Conservation (phyloP, 2,888 invertebrate genomes). For the Athalia cordata region DNA sequence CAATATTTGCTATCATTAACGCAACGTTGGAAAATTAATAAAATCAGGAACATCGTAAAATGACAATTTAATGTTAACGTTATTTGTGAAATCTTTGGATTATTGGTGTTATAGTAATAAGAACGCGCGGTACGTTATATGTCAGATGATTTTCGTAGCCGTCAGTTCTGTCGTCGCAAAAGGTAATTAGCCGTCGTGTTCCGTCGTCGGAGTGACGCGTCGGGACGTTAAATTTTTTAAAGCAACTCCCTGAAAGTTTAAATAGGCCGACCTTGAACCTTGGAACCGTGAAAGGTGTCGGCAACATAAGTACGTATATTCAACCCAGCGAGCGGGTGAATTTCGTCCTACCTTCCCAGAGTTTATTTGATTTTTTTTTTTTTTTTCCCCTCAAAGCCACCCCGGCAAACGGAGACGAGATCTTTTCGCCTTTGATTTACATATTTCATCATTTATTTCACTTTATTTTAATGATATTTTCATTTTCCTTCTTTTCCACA, state of each 20-base stretch:
- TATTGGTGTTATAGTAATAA: no score
- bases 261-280: constrained; percentile 13
- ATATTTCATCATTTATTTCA: constrained; percentile 36
- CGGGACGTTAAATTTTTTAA: constrained; percentile 28
- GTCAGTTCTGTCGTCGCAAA: neutral
- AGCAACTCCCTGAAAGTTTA: constrained; percentile 13
- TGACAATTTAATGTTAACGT: no score
- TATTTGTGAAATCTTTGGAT: no score
- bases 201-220: neutral
- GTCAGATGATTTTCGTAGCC: neutral
- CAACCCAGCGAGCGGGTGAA: constrained; percentile 8
- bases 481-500: neutral
- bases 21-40: no score
- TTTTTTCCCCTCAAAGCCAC: neutral
- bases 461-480: constrained; percentile 27
- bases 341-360: neutral
- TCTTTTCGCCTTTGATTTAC: constrained; percentile 27
- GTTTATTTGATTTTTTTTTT: neutral
- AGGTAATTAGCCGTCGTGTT: neutral
- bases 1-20: no score
- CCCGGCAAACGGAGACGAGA: neutral
- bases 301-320: neutral
- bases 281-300: neutral
- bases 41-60: no score
- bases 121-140: neutral